Evolutionary conservation across 2,888 invertebrate species (phyloP).

Genomic region (Latheticus oryzae): DNA sequence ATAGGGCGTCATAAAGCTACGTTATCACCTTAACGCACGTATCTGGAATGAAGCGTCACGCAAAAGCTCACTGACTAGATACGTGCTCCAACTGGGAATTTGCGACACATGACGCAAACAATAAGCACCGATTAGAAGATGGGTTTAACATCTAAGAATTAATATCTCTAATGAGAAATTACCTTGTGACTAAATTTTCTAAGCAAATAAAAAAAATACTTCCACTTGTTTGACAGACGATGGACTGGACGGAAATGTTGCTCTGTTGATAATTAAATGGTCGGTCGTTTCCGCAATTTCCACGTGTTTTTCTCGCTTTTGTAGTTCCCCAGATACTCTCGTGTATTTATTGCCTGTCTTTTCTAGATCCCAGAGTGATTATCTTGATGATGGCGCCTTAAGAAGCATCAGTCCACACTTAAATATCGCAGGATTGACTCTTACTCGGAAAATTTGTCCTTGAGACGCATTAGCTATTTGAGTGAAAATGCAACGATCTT

Average conservation of each 20-base stretch:
- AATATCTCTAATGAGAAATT: too few relatives aligned
- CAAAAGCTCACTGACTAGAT: conserved; percentile 42
- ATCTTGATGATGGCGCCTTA: conserved; percentile 18
- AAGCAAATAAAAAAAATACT: too few relatives aligned
- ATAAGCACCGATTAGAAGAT: conserved; percentile 16
- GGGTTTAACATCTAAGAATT: too few relatives aligned
- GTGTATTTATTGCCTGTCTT: conserved; percentile 33
- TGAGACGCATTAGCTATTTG: too few relatives aligned
- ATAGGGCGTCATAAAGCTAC: conserved; percentile 39
- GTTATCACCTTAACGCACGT: conserved; percentile 47
- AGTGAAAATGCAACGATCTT: too few relatives aligned
- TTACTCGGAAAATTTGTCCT: too few relatives aligned
- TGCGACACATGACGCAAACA: conserved; percentile 37
- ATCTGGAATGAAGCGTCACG: conserved; percentile 43
- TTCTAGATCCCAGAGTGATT: conserved; percentile 17
- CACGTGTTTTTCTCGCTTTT: conserved; percentile 30
- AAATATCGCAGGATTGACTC: too few relatives aligned
- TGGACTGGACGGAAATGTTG: conserved; percentile 20
- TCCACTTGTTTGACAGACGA: conserved; percentile 4
- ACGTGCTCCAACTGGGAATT: conserved; percentile 47
- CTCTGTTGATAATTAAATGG: conserved; percentile 32
- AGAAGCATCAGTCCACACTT: conserved; percentile 13
- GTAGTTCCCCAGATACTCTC: conserved; percentile 11
- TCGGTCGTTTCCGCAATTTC: conserved; percentile 24
- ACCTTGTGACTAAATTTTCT: too few relatives aligned